These are phyloP conservation scores for Venturia canescens DNA, from an alignment of 1,140 invertebrate genomes.

Conservation along the genomic window DNA sequence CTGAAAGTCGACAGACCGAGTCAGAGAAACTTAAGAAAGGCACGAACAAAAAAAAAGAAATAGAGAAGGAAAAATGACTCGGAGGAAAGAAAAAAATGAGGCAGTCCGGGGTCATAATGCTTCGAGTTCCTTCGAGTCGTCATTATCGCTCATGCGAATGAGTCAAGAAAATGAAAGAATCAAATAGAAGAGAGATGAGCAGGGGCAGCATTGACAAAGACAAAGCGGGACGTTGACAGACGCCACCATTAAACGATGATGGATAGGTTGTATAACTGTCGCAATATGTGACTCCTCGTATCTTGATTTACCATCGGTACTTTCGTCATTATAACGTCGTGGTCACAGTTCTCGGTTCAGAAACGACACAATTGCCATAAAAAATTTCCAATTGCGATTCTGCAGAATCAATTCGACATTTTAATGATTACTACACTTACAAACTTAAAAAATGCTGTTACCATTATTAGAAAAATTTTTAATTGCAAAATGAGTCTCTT, in stretches of 20 bases:
- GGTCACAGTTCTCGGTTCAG: not conserved
- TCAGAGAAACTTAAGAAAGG: not conserved
- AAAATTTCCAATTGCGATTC: not conserved
- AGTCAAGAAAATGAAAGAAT: conserved; percentile 17
- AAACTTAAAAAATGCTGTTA: not conserved
- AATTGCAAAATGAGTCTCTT: not conserved
- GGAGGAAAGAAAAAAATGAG: no score
- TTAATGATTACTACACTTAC: not conserved
- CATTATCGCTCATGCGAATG: conserved; percentile 66
- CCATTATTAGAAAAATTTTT: not conserved
- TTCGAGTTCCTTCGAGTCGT: conserved; percentile 64
- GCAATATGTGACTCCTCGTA: conserved; percentile 68
- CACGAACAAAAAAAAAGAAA: not conserved
- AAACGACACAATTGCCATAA: not conserved
- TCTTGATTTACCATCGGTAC: conserved; percentile 70
- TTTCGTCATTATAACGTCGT: conserved; percentile 55
- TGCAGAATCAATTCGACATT: no score
- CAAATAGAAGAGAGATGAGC: not conserved
- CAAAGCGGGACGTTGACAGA: conserved; percentile 62
- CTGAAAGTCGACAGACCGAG: conserved; percentile 42
- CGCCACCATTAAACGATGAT: conserved; percentile 70
- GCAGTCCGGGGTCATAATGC: conserved; percentile 60
- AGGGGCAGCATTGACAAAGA: conserved; percentile 6
- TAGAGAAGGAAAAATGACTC: not conserved
- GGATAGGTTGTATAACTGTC: conserved; percentile 73